phyloP scores from a whole-genome alignment of 2,888 invertebrate species.

The Pimpla rufipes region DNA sequence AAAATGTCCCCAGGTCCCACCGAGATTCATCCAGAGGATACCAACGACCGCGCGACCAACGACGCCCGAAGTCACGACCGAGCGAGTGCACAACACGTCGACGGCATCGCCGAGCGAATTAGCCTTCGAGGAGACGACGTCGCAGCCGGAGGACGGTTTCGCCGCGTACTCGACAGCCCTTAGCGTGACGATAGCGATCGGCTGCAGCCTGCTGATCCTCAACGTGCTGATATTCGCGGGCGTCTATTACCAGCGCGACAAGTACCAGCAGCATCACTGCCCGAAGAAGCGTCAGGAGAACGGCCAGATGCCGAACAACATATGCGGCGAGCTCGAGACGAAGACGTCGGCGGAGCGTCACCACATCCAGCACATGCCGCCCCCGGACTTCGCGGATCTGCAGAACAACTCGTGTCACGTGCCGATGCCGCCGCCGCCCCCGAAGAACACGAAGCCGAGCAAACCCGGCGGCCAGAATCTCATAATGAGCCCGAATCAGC shows the following conservation, averaged over 20 bases:
- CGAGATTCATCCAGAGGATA: conserved; percentile 82
- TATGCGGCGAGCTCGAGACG: conserved; percentile 93
- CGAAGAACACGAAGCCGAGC: conserved; percentile 88
- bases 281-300: conserved; percentile 92
- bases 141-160: conserved; percentile 92
- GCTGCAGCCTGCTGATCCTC: conserved; percentile 95
- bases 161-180: conserved; percentile 96
- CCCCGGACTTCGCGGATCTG: conserved; percentile 94
- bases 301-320: conserved; percentile 95
- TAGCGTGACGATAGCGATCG: conserved; percentile 97
- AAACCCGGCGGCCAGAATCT: conserved; percentile 84
- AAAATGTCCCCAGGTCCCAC: conserved; percentile 78
- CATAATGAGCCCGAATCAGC: conserved; percentile 87
- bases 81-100: conserved; percentile 75
- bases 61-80: conserved; percentile 79
- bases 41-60: conserved; percentile 81
- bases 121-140: conserved; percentile 81
- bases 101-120: conserved; percentile 81
- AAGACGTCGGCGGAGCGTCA: conserved; percentile 91
- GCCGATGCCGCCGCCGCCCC: conserved; percentile 92
- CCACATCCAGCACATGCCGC: conserved; percentile 93
- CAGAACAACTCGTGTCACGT: conserved; percentile 88
- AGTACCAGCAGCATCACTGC: conserved; percentile 87
- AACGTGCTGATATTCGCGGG: conserved; percentile 98
- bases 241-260: conserved; percentile 96